A percentile compares a stretch with the other conserved stretches of the same genome.
phyloP scores from a whole-genome alignment of 1,140 invertebrate genomes.

The Nilaparvata lugens region DNA sequence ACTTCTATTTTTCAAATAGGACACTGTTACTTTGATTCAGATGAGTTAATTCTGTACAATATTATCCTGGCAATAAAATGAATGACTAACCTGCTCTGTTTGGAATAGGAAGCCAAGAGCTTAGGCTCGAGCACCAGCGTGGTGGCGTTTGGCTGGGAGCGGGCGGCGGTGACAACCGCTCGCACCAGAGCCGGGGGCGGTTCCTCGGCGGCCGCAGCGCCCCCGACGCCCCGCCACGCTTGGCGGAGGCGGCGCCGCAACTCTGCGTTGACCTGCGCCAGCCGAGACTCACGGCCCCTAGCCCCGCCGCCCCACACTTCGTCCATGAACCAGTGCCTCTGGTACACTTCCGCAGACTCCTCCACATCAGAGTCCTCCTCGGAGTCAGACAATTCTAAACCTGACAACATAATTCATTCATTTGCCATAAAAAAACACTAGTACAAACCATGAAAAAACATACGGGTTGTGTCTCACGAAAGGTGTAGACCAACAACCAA shows the following conservation, averaged over 20 bases:
- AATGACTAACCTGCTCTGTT: constrained; percentile 17
- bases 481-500: too few species aligned
- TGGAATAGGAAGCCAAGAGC: constrained; percentile 8
- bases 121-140: constrained; percentile 20
- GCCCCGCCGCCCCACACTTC: constrained; percentile 10
- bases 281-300: constrained; percentile 10
- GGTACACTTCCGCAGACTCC: constrained; percentile 14
- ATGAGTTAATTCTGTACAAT: background rate
- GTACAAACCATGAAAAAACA: too few species aligned
- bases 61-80: background rate
- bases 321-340: constrained; percentile 25
- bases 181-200: constrained; percentile 7
- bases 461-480: too few species aligned
- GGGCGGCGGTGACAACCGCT: constrained; percentile 18
- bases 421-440: too few species aligned
- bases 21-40: too few species aligned
- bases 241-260: constrained; percentile 18
- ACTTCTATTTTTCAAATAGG: too few species aligned
- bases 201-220: constrained; percentile 5
- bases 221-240: constrained; percentile 5
- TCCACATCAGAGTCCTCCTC: constrained; percentile 18
- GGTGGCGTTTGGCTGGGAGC: constrained; percentile 18
- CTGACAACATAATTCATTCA: too few species aligned
- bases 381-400: constrained; percentile 23
- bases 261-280: constrained; percentile 13